Percentiles rank a stretch among this genome's conserved stretches.
Conservation (phyloP, 2,888 invertebrate genomes). For the Celastrina argiolus region DNA sequence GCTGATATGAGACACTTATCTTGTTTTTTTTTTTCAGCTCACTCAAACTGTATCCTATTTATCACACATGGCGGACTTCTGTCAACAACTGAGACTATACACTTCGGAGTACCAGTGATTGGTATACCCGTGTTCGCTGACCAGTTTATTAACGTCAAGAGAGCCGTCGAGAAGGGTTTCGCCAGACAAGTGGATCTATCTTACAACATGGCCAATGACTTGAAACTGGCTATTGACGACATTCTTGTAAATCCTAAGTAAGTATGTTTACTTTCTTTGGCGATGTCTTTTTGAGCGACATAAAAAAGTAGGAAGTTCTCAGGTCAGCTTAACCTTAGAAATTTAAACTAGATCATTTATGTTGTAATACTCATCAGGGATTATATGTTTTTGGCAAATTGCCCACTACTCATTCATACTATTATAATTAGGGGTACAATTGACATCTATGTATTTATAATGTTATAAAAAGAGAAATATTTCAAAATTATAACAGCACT, state of each 20-base stretch:
- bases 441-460: no score
- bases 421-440: no score
- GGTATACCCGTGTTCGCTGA: slow-evolving; percentile 51
- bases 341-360: no score
- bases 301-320: not conserved
- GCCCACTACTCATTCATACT: no score
- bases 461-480: no score
- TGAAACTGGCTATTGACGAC: slow-evolving; percentile 43
- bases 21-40: slow-evolving; percentile 39
- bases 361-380: no score
- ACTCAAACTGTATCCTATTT: slow-evolving; percentile 44
- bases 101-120: slow-evolving; percentile 47
- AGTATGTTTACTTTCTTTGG: slow-evolving; percentile 25
- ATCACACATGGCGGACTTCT: slow-evolving; percentile 50
- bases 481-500: no score
- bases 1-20: no score
- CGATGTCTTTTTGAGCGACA: no score
- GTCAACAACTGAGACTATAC: slow-evolving; percentile 46
- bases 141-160: slow-evolving; percentile 50
- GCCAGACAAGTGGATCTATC: slow-evolving; percentile 43
- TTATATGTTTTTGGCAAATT: no score
- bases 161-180: slow-evolving; percentile 46
- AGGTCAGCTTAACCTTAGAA: no score
- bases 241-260: slow-evolving; percentile 42
- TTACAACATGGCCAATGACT: slow-evolving; percentile 39